These are phyloP conservation scores for Linnaemya vulpina DNA, from an alignment of 2,888 invertebrate species.

Conservation along the genomic window DNA sequence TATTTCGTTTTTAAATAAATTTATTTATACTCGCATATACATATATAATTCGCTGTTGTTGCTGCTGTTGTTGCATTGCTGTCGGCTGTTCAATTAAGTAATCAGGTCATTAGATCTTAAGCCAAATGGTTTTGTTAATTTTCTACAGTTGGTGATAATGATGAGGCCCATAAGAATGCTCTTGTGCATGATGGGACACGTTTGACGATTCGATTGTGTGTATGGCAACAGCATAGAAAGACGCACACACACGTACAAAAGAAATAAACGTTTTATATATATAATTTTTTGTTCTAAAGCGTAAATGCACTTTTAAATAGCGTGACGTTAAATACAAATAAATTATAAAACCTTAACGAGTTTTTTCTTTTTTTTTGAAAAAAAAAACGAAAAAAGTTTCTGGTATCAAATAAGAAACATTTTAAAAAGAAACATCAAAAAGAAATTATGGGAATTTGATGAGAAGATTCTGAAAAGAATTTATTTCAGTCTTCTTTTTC, in stretches of 20 bases:
- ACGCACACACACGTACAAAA: too few species aligned
- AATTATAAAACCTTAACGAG: conserved; percentile 71
- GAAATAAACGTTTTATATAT: conserved; percentile 42
- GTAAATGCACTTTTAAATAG: conserved; percentile 73
- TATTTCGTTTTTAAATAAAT: conserved; percentile 35
- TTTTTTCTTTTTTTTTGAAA: conserved; percentile 23
- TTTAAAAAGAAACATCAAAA: conserved; percentile 25
- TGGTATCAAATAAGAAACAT: conserved; percentile 19
- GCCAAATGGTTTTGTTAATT: conserved; percentile 76
- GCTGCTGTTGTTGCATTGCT: conserved; percentile 59
- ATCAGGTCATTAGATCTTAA: conserved; percentile 78
- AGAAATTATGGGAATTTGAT: conserved; percentile 62
- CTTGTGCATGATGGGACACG: neutral
- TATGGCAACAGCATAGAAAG: conserved; percentile 22
- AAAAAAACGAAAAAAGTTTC: conserved; percentile 51
- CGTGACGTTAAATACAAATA: conserved; percentile 71
- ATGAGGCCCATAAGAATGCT: conserved; percentile 65
- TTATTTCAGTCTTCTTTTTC: conserved; percentile 20
- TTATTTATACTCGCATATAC: conserved; percentile 17
- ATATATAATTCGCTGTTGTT: too few species aligned
- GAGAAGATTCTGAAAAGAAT: conserved; percentile 27
- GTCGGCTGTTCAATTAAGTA: conserved; percentile 76
- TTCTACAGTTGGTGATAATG: conserved; percentile 72
- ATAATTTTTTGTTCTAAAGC: conserved; percentile 43
- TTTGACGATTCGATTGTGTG: conserved; percentile 21